Base-by-base conservation (phyloP, 2,888 invertebrate species). In the Pycnomerus fuliginosus region DNA sequence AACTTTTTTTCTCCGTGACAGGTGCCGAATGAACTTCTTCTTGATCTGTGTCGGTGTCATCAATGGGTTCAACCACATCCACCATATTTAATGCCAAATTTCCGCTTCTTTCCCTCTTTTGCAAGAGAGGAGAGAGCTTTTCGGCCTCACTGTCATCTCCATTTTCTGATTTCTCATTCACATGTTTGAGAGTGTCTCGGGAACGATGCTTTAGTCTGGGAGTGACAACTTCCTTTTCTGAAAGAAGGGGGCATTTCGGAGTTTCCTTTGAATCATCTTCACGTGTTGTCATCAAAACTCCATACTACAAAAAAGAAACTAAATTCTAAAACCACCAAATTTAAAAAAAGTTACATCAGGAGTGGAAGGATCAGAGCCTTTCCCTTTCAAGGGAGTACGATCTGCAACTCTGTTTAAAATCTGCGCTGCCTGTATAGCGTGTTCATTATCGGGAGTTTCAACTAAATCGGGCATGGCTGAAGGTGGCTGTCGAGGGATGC, bases 91-190 rank as follows among this genome's bases (percentile, higher is more conserved):
- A 55, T 32, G 78, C 73, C 12, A 71, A 55, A 68, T 60, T 65
- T 14, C 50, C 55, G 30, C 57, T 56, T 22, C 49, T 56, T 58
- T 72, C 71, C 32, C 70, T 72, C 16, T 52, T 49, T 31, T 78
- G 76, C 13, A 90, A 74, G 17, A 90, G 71, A 11, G 90, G 90
- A 11, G 90, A 90, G 38, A 89, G 71, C 56, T 90, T 83, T 71
- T 90, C 90, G 32, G 85, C 84, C 69, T 90, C 90, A 65, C 90
- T 90, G 65, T 90, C 89, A 61, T 85, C 88, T 28, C 77, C 73
- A 22, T 75, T 77, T 62, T 72, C 72, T 2, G 46, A 35, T 40
- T 81, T 80, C 55, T 84, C 83, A 59, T 83, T 83, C 3, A 82
- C 76, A 52, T 82, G 75, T 64, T 79, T 76, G 10, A 83, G 64